Evolutionary conservation across 92 coral and sea anemone species (phyloP), one percentile per base, ranked within the genome.

Genomic region (Paragorgia papillata): DNA sequence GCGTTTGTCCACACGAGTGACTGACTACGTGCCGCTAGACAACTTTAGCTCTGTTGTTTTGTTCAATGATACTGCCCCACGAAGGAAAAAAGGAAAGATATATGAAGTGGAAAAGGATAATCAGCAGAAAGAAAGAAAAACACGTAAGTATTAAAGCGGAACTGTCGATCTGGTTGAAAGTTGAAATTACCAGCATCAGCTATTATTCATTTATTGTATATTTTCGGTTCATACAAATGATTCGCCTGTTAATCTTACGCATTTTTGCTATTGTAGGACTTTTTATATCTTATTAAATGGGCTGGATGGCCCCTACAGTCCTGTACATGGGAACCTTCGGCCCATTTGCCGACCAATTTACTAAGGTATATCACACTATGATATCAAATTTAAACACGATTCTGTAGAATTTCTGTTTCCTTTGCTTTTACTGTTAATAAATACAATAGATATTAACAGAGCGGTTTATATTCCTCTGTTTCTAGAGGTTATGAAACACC

Each of bases 321-420:
- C 19, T 48, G 66, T 26, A 66, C 65, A 30, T 79, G 76, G 83
- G 82, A 66, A 43, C 83, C 83, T 49, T 79, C 83, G 2, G 56
- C 34, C 39, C 27, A 79, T 55, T 71, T 65, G 37, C 31, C 75
- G 19, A 19, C 46, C 50, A 34, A 66, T 49, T 66, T 79, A 51
- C 31, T 79, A 50, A 58, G 83, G 83, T 79, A 33, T 17, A 48
- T 57, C 55, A 5, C 6, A 7, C 43, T 4, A 4, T 51, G 17
- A 51, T 17, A 51, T 17, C 6, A 5, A 51, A 17, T 51, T 51
- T 22, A 17, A 3, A 51, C n/a, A n/a, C n/a, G 26, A 51, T 17
- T 51, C 58, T 5, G 6, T 6, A 51, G 21, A 51, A 51, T 7
- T 17, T 51, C 26, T 3, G 17, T 5, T 7, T 17, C 9, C 19